Evolutionary conservation across 2,888 invertebrate species (phyloP), one percentile per base, ranked within the genome.

Genomic region (Helobdella robusta): DNA sequence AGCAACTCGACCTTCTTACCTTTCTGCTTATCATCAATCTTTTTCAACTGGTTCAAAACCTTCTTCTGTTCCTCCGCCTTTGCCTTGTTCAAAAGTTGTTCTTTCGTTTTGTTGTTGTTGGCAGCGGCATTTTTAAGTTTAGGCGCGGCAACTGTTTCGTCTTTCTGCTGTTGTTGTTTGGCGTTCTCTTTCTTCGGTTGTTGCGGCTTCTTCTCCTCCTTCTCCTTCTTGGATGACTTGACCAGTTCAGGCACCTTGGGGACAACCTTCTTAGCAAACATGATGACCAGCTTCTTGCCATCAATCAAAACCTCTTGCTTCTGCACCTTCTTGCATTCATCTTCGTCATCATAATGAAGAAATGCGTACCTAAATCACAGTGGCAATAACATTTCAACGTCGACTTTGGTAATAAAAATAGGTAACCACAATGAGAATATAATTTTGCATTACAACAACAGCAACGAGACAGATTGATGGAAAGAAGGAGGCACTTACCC

Each of bases 401-500:
- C n/a, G n/a, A n/a, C n/a, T n/a, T n/a, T n/a, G n/a, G n/a, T n/a
- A n/a, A n/a, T n/a, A n/a, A n/a, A n/a, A n/a, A n/a, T n/a, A n/a
- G n/a, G n/a, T n/a, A n/a, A n/a, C n/a, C n/a, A n/a, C n/a, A n/a
- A n/a, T n/a, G n/a, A n/a, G n/a, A n/a, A n/a, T n/a, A n/a, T n/a
- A n/a, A n/a, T n/a, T n/a, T n/a, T n/a, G n/a, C n/a, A n/a, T n/a
- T n/a, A n/a, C n/a, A n/a, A n/a, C n/a, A n/a, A n/a, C n/a, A n/a
- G n/a, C n/a, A n/a, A n/a, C n/a, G n/a, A n/a, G n/a, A n/a, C n/a
- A n/a, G n/a, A n/a, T n/a, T n/a, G n/a, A n/a, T n/a, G n/a, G n/a
- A n/a, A n/a, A n/a, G n/a, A n/a, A 20, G 20, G 11, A 35, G 11
- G 6, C n/a, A 60, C 62, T 25, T 30, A 62, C 62, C 62, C 50